Evolutionary conservation across 2,113 vertebrate genomes (phyloP), one percentile per base, ranked within the genome.

Genomic region (Glaucidium brasilianum): DNA sequence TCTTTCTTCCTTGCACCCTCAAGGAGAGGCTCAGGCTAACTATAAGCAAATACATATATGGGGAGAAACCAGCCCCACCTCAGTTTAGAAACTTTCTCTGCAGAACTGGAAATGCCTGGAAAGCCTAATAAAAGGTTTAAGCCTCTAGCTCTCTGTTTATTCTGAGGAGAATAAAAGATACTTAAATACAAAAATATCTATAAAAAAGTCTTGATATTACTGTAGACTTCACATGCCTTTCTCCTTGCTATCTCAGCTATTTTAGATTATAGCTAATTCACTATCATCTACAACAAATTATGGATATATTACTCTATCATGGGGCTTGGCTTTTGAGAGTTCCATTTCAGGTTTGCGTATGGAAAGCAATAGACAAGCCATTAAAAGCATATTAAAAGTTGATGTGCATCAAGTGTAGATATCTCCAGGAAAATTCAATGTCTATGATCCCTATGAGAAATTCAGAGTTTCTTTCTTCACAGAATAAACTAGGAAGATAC

Each of bases 301-400:
- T 69, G 45, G 64, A 60, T 56, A 8, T 81, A 45, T 94, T 90
- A n/a, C 45, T 55, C 27, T 73, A 60, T 92, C 56, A 56, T 85
- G 69, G 25, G 78, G 17, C 64, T 92, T 56, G 12, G 30, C 34
- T 96, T 90, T 90, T 71, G 88, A 17, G 59, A 89, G 66, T 43
- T 94, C 35, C 60, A 32, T 93, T 68, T 96, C 85, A 96, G 53
- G 32, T 93, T 96, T 83, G 89, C 14, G 18, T 56, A 56, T 63
- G 53, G 20, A 82, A 67, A 95, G 35, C 74, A 58, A 41, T 34
- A 95, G 53, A 43, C 86, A 86, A 35, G 41, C 12, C 80, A 67
- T 87, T 94, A 90, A 67, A 73, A 67, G 29, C 30, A 8, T 80
- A 59, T 35, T 30, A 34, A 78, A 75, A 76, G 26, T 21, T 88